These are phyloP conservation scores for Euleptes europaea DNA, from an alignment of 2,113 vertebrate genomes.

Conservation along the genomic window DNA sequence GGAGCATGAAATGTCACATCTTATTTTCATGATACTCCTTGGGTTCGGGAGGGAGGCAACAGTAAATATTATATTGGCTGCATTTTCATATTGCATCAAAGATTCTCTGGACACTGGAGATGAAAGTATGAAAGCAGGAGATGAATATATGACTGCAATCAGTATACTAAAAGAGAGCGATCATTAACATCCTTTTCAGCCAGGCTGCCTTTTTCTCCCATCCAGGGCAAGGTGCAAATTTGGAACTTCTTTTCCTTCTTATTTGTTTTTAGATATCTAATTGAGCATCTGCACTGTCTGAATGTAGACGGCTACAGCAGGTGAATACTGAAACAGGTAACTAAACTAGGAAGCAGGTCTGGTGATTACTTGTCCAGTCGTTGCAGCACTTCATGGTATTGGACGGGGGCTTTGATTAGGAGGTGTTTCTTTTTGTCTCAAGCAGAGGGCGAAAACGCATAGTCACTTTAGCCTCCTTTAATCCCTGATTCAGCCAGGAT, in stretches of 20 bases:
- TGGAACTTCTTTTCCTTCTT: not conserved
- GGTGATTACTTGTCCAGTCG: not conserved
- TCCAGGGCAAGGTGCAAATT: constrained; percentile 22
- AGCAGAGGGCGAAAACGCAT: no score
- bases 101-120: constrained; percentile 37
- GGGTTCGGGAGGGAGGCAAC: constrained; percentile 26
- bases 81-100: constrained; percentile 50
- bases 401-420: no score
- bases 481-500: no score
- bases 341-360: not conserved
- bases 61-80: constrained; percentile 38
- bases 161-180: constrained; percentile 18
- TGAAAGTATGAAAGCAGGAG: constrained; percentile 29
- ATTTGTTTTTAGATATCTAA: constrained; percentile 15
- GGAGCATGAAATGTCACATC: constrained; percentile 39
- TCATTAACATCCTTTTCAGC: constrained; percentile 11
- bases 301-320: not conserved
- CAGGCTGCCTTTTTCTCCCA: constrained; percentile 17
- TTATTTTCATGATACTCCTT: constrained; percentile 56
- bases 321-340: not conserved
- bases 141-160: not conserved
- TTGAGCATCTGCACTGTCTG: not conserved
- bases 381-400: not conserved
- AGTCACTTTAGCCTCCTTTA: no score
- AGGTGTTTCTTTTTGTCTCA: no score